Conservation (phyloP, 1,140 invertebrate genomes). For the Lepidurus couesii region DNA sequence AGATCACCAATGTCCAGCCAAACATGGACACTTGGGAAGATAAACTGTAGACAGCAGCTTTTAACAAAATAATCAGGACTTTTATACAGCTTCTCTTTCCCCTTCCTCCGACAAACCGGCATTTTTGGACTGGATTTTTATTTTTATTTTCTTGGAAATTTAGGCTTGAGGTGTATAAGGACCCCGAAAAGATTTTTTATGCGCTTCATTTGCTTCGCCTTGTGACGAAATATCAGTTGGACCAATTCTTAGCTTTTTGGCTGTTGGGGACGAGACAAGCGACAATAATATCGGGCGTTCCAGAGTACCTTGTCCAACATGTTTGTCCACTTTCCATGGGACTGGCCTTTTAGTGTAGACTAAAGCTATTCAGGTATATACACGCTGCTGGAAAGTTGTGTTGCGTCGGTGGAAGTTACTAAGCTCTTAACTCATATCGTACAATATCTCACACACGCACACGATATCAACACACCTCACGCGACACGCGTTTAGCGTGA, state of each 20-base stretch:
- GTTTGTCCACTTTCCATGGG: conserved; percentile 10
- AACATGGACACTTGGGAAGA: conserved; percentile 18
- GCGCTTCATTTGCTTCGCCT: not conserved
- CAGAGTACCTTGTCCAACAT: conserved; percentile 9
- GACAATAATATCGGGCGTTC: conserved; percentile 5
- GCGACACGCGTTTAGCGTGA: not conserved
- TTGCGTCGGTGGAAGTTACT: not conserved
- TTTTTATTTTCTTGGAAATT: not conserved
- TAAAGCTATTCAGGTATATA: not conserved
- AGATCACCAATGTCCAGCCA: not conserved
- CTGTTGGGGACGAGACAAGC: not conserved
- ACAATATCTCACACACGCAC: not conserved
- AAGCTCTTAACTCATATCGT: not conserved
- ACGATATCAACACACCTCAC: not conserved
- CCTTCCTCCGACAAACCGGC: not conserved
- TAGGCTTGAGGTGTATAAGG: not conserved
- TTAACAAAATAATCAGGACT: conserved; percentile 19
- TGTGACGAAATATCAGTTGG: not conserved
- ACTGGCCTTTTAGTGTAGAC: not conserved
- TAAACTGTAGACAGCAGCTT: conserved; percentile 22
- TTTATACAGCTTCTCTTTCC: not conserved
- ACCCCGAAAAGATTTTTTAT: not conserved
- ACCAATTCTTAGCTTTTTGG: not conserved
- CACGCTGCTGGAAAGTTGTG: not conserved
- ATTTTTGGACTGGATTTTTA: not conserved